Evolutionary conservation across 1,140 invertebrate species (phyloP).

Genomic region (Nylanderia fulva): DNA sequence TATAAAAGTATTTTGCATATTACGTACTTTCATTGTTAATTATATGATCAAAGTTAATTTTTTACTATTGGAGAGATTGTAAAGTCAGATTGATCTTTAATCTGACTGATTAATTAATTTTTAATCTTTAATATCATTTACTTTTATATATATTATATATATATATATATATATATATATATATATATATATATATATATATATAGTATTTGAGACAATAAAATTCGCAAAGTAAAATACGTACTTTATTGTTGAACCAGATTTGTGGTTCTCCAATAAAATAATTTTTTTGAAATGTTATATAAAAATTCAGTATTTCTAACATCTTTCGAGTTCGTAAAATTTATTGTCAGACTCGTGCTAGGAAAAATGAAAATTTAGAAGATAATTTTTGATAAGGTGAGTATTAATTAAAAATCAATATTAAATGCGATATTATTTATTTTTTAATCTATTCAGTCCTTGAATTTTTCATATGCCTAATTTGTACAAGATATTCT

Average conservation of each 20-base stretch:
- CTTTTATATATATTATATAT: background rate
- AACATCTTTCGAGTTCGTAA: background rate
- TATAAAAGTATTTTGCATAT: background rate
- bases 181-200: background rate
- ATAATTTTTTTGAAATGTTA: background rate
- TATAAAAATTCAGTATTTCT: background rate
- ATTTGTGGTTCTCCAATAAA: background rate
- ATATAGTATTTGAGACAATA: background rate
- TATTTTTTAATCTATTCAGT: conserved; percentile 9
- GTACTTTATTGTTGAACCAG: background rate
- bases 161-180: background rate
- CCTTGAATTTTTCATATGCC: background rate
- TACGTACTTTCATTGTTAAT: background rate
- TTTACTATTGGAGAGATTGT: background rate
- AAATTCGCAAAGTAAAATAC: background rate
- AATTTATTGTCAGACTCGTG: background rate
- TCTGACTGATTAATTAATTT: conserved; percentile 10
- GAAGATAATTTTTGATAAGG: background rate
- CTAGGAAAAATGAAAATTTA: background rate
- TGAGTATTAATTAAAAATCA: conserved; percentile 6
- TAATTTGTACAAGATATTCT: background rate
- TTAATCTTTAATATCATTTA: background rate
- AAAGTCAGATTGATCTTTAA: background rate
- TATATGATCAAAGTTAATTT: background rate
- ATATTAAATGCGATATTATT: conserved; percentile 1